Base-by-base conservation (phyloP, 1,140 invertebrate genomes). In the Ericerus pela region DNA sequence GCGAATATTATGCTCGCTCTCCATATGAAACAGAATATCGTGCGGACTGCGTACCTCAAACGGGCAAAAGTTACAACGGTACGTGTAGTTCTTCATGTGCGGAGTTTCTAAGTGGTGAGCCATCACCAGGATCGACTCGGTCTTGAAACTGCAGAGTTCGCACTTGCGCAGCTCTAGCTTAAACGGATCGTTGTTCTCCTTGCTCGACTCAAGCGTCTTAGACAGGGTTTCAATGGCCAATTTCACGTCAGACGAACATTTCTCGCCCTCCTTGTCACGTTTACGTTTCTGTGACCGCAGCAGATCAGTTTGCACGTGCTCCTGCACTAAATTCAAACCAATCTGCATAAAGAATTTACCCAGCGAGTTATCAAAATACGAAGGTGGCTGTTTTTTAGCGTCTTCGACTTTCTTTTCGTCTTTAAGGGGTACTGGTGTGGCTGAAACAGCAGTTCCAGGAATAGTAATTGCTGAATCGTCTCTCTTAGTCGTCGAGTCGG, bases 341-440 rank as follows among this genome's bases (percentile, higher is more conserved):
- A 96, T 86, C 63, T 91, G 87, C 69, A 87, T 86, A 61, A 96
- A 88, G 67, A 96, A 91, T 67, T 90, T 89, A 2, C 91, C 90
- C 37, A 92, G 69, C 2, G 89, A 80, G 67, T 84, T 80, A 59
- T 90, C 82, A 69, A 92, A 91, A 66, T 89, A 89, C 27, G 60
- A 61, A 55, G 63, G 61, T 20, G 56, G 54, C 36, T 63, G 58
- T 29, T 62, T 57, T 55, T 60, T 54, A 30, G 53, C 36, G 11
- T 56, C 53, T 33, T 57, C 53, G 53, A 38, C 59, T 43, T 55
- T 56, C 41, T 63, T 62, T 41, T 57, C 58, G 10, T 53, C 55
- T 57, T 58, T n/a, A n/a, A n/a, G n/a, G n/a, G n/a, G n/a, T n/a
- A n/a, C n/a, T n/a, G n/a, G n/a, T n/a, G n/a, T n/a, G n/a, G n/a